Percentiles rank a stretch among this genome's conserved stretches.
Conservation (phyloP, 2,888 invertebrate species). For the Cantharis flavilabris region DNA sequence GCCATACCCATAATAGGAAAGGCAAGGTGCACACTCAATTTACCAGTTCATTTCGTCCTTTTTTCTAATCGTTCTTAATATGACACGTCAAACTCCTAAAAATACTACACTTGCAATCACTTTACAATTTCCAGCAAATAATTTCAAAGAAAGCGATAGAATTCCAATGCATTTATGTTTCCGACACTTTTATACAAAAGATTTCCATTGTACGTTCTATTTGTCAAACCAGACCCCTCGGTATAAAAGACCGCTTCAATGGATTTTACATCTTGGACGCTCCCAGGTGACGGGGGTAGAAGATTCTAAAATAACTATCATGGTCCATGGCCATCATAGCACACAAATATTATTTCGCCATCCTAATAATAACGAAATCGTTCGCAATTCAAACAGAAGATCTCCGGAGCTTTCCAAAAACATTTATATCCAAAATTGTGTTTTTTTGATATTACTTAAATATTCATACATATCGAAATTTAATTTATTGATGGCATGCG, state of each 20-base stretch:
- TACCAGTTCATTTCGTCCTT: neutral
- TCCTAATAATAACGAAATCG: neutral
- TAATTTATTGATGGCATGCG: neutral
- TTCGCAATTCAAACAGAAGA: neutral
- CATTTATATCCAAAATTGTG: neutral
- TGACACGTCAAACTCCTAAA: neutral
- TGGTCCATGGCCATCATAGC: neutral
- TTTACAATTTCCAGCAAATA: conserved; percentile 41
- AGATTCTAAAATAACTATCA: conserved; percentile 37
- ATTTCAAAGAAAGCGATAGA: conserved; percentile 38
- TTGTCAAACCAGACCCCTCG: conserved; percentile 43
- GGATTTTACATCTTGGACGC: conserved; percentile 32
- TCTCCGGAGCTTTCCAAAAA: neutral
- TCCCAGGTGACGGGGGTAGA: conserved; percentile 43
- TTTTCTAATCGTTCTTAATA: neutral
- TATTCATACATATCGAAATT: neutral
- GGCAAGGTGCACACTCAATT: neutral
- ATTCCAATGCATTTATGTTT: conserved; percentile 41
- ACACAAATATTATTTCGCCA: neutral
- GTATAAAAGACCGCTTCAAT: conserved; percentile 41
- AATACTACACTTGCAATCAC: conserved; percentile 17
- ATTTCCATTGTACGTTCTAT: conserved; percentile 46
- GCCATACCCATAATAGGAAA: neutral
- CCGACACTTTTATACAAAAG: conserved; percentile 46
- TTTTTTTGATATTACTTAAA: neutral